Conservation (phyloP, 1,140 invertebrate genomes). For the Oryzaephilus surinamensis region DNA sequence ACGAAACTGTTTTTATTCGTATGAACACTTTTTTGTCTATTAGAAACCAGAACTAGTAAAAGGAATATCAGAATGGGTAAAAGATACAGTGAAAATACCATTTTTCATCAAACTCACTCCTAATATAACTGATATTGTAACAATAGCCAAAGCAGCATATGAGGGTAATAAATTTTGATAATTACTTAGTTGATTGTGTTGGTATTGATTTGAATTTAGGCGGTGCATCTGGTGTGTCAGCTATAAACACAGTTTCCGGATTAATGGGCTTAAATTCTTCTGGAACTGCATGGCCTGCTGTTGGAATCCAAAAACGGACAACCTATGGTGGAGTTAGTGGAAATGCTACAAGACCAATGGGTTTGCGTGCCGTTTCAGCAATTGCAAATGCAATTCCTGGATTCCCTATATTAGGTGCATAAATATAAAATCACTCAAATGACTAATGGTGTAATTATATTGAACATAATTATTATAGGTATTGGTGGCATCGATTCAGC, state of each 20-base stretch:
- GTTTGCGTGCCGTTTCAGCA: constrained; percentile 76
- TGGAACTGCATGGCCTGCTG: constrained; percentile 79
- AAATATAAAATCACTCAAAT: too few species aligned
- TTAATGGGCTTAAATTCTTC: constrained; percentile 79
- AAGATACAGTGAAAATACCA: constrained; percentile 78
- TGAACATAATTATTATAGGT: too few species aligned
- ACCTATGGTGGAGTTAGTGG: constrained; percentile 96
- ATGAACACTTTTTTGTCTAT: constrained; percentile 1
- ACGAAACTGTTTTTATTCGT: too few species aligned
- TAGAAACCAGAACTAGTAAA: constrained; percentile 77
- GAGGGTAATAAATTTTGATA: too few species aligned
- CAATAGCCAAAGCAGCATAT: constrained; percentile 81
- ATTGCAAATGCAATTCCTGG: constrained; percentile 73
- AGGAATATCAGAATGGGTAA: constrained; percentile 86
- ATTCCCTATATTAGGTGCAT: constrained; percentile 85
- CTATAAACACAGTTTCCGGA: constrained; percentile 92
- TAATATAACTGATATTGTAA: constrained; percentile 89
- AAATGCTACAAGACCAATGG: constrained; percentile 90
- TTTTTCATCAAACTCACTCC: constrained; percentile 97
- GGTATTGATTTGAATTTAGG: too few species aligned
- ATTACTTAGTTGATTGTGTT: neutral
- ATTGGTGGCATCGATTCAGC: constrained; percentile 96
- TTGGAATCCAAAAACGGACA: constrained; percentile 71
- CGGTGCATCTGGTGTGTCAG: constrained; percentile 87
- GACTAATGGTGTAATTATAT: too few species aligned